Percentiles rank a stretch among this genome's conserved stretches.
Conservation (phyloP, 2,797 vertebrate species). For the Takifugu rubripes region DNA sequence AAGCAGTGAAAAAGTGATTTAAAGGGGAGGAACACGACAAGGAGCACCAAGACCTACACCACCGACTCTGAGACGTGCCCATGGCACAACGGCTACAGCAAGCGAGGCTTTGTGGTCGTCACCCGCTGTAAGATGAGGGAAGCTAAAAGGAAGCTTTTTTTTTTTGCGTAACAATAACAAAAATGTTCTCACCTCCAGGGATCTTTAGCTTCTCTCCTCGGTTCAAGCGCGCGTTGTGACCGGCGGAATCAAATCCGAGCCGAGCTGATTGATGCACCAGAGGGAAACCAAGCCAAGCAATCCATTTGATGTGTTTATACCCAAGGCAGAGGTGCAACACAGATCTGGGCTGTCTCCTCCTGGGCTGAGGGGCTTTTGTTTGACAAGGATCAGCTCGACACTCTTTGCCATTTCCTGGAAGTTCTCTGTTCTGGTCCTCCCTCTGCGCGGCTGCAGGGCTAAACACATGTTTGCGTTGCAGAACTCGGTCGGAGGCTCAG, state of each 20-base stretch:
- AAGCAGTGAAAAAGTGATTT: conserved; percentile 55
- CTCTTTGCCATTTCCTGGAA: conserved; percentile 58
- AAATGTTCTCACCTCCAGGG: conserved; percentile 48
- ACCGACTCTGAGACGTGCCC: conserved; percentile 37
- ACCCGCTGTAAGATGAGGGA: conserved; percentile 58
- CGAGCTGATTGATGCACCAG: conserved; percentile 26
- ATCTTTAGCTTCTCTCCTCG: conserved; percentile 44
- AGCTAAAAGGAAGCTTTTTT: conserved; percentile 29
- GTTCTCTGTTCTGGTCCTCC: conserved; percentile 58
- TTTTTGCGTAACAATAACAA: conserved; percentile 62
- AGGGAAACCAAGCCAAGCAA: conserved; percentile 53
- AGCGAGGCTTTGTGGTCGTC: conserved; percentile 41
- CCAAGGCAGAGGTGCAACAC: conserved; percentile 48
- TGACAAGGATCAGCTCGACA: conserved; percentile 60
- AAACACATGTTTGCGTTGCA: conserved; percentile 54
- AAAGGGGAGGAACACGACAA: conserved; percentile 49
- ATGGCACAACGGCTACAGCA: conserved; percentile 37
- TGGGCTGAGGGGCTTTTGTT: conserved; percentile 52
- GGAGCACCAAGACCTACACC: conserved; percentile 42
- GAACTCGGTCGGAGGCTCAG: conserved; percentile 39
- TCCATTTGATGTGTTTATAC: conserved; percentile 63
- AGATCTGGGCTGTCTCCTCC: conserved; percentile 49
- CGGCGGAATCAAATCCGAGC: conserved; percentile 45
- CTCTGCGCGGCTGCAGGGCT: conserved; percentile 59
- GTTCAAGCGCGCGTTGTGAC: conserved; percentile 43